These are phyloP conservation scores for Noturus placidus DNA, from an alignment of 2,113 vertebrate species.

Conservation along the genomic window DNA sequence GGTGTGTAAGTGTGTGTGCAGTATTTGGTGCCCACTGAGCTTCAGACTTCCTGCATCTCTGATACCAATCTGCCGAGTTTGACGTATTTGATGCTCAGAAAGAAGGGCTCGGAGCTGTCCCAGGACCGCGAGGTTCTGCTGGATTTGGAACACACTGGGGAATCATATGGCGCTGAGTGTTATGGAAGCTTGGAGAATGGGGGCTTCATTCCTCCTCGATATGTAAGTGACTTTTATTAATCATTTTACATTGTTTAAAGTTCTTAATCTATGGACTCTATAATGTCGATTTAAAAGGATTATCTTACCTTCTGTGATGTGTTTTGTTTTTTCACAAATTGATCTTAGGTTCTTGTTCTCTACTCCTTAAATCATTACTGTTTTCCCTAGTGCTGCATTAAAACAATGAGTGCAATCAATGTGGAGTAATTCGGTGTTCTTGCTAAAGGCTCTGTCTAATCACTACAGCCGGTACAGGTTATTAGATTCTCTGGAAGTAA, in stretches of 20 bases:
- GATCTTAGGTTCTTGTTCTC: background rate
- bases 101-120: conserved; percentile 59
- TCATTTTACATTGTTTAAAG: background rate
- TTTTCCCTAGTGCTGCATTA: conserved; percentile 19
- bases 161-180: conserved; percentile 59
- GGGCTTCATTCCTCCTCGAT: conserved; percentile 66
- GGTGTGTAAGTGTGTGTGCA: conserved; percentile 16
- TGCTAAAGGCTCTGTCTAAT: conserved; percentile 29
- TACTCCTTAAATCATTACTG: background rate
- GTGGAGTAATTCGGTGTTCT: conserved; percentile 11
- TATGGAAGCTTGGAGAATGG: conserved; percentile 70
- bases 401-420: background rate
- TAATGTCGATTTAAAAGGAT: background rate
- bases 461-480: conserved; percentile 15
- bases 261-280: background rate
- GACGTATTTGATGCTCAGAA: conserved; percentile 67
- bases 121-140: conserved; percentile 70
- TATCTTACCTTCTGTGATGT: background rate
- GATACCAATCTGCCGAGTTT: background rate
- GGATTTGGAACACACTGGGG: conserved; percentile 61
- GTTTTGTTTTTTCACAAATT: background rate
- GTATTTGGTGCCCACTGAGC: background rate
- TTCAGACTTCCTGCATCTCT: background rate
- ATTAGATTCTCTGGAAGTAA: conserved; percentile 9
- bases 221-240: conserved; percentile 66